Base-by-base conservation (phyloP, 1,140 invertebrate genomes). In the Forficula auricularia region DNA sequence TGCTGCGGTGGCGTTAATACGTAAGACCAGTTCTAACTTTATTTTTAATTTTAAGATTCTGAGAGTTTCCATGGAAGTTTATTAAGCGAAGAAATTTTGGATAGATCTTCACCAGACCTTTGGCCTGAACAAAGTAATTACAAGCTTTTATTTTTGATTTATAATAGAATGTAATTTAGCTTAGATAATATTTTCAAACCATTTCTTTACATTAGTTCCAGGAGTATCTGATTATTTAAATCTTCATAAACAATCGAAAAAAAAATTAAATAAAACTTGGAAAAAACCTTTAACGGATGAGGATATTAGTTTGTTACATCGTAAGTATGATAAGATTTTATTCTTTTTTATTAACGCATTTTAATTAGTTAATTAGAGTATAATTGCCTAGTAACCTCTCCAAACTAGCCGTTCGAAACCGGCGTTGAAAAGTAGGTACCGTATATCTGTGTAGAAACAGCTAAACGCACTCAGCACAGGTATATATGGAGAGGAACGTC, bases 41-140 rank as follows among this genome's bases (percentile, higher is more conserved):
- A n/a, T n/a, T n/a, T n/a, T n/a, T n/a, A n/a, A n/a, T n/a, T n/a
- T n/a, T n/a, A n/a, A n/a, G n/a, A n/a, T 54, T 54, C 36, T 31
- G 63, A 59, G 62, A 52, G 37, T 27, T 38, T 75, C 45, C 76
- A 79, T 55, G 71, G 77, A 55, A 79, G 70, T 57, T 64, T 86
- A 33, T 66, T 83, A 46, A 89, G 85, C 52, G 66, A 81, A 56
- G 89, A 94, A 66, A 89, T 83, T 55, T 63, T 95, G 46, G 86
- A 91, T 61, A 67, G 88, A 54, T 73, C 82, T 8, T 92, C 88
- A 2, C 89, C 88, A 12, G 85, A 92, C 55, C 59, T 92, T 53
- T 95, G 88, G 88, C 88, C 89, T 34, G 86, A 91, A 64, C 80
- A 84, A 68, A 84, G 86, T 90, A 71, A 77, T 72, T 65, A 44